A percentile compares a stretch with the other conserved stretches of the same genome.
These are phyloP conservation scores for Phainopepla nitens DNA, from an alignment of 2,113 vertebrate genomes.

Conservation along the genomic window DNA sequence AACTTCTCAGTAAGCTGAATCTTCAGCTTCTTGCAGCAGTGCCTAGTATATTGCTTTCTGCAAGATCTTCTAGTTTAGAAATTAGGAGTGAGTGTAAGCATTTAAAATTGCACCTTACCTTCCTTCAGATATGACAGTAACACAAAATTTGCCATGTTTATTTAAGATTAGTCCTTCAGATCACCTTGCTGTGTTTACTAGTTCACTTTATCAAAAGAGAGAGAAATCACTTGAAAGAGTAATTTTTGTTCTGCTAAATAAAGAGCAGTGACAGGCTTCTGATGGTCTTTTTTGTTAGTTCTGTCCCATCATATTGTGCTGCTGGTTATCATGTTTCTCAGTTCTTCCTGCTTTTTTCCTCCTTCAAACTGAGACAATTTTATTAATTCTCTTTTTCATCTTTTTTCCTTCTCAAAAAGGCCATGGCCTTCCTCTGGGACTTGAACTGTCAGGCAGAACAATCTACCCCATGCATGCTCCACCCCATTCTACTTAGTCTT, in stretches of 20 bases:
- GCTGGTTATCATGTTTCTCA: background rate
- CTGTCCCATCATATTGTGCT: background rate
- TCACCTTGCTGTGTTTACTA: background rate
- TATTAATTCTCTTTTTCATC: background rate
- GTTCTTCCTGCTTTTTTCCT: background rate
- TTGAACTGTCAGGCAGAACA: background rate
- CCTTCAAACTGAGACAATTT: background rate
- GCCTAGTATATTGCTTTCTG: background rate
- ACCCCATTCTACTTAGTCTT: background rate
- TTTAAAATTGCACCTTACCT: background rate
- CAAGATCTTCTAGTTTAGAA: background rate
- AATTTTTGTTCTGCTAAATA: background rate
- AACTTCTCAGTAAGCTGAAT: background rate
- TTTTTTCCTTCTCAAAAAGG: background rate
- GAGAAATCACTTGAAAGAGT: background rate
- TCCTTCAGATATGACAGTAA: background rate
- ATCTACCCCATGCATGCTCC: background rate
- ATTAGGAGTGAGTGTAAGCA: background rate
- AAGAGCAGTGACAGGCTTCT: background rate
- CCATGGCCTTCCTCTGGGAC: background rate
- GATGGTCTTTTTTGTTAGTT: background rate
- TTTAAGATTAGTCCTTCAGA: background rate
- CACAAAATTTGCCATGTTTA: background rate
- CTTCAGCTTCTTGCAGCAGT: background rate
- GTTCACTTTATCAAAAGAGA: background rate